Base-by-base conservation (phyloP, 2,888 invertebrate genomes). In the Blastobasis lacticolella region DNA sequence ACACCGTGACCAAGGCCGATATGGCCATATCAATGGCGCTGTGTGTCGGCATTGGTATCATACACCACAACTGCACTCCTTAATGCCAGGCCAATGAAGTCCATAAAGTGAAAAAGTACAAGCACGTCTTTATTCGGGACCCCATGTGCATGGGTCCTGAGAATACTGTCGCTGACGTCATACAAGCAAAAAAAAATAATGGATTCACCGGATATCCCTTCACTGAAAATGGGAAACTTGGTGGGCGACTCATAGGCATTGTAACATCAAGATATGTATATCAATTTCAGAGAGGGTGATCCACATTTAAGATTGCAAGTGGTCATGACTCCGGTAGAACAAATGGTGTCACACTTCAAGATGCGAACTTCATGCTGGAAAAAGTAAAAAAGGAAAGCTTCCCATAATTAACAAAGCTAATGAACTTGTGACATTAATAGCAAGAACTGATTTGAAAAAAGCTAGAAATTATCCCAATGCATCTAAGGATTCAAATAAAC, bases 1-100 rank as follows among this genome's bases (percentile, higher is more conserved):
- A 99, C 81, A 99, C 99, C 0, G 99, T 99, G 9, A 99, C 99
- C 7, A 99, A 99, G 84, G 94, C 97, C 2, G 97, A 98, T 75
- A 99, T 99, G 99, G 99, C 99, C 10, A 97, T 99, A 67, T 95
- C 98, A 4, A 99, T 99, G 98, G 98, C 99, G 90, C 90, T 98
- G 41, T 96, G 96, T 80, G 98, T 98, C 42, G 98, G 98, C 44
- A 97, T 98, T 67, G 98, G 98, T 36, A 96, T 99, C 61, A 97
- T 99, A 60, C 98, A 99, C 84, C 97, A 97, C 78, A 99, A 99
- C 81, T 99, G 98, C 78, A 93, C 96, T 1, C 91, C 96, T 1
- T 96, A 97, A 60, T 96, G 95, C 76, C 98, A 99, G 83, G 97
- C 97, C 38, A 94, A 94, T 73, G 98, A 99, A 90, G 98, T 98